A percentile compares a stretch with the other conserved stretches of the same genome.
Evolutionary conservation across 30 jellyfish, hydroid and myxozoan genomes (phyloP).

Genomic region (Hydra vulgaris): DNA sequence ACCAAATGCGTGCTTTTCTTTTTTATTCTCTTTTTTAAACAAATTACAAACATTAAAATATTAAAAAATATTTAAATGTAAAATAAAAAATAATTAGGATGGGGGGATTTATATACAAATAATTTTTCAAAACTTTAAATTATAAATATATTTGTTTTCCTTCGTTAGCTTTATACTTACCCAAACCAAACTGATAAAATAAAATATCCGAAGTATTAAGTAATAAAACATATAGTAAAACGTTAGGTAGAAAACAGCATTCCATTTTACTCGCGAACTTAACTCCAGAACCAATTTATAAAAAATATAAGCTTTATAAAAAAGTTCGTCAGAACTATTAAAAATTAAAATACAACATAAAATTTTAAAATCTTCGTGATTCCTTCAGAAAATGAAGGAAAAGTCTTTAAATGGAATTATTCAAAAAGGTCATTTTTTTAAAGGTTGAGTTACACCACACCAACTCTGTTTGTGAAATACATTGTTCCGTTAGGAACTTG

Average conservation of each 20-base stretch:
- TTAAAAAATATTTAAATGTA: neutral
- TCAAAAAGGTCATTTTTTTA: no score
- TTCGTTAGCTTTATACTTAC: no score
- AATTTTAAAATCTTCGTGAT: neutral
- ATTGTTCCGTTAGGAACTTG: conserved; percentile 6
- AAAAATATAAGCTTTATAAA: neutral
- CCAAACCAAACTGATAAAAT: no score
- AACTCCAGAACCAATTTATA: neutral
- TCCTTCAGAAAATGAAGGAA: neutral
- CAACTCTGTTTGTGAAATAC: conserved; percentile 10
- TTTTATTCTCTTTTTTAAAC: neutral
- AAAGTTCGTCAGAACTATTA: neutral
- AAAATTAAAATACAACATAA: neutral
- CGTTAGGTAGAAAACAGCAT: neutral
- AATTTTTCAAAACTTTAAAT: no score
- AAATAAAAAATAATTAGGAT: neutral
- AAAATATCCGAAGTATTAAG: neutral
- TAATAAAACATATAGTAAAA: neutral
- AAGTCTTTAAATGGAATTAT: no score
- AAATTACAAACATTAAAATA: neutral
- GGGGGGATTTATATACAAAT: neutral
- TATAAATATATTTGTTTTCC: no score
- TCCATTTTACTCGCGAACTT: neutral
- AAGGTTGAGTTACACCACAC: neutral
- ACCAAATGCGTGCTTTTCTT: no score